phyloP scores from a whole-genome alignment of 2,113 vertebrate species.

The Centrocercus urophasianus region DNA sequence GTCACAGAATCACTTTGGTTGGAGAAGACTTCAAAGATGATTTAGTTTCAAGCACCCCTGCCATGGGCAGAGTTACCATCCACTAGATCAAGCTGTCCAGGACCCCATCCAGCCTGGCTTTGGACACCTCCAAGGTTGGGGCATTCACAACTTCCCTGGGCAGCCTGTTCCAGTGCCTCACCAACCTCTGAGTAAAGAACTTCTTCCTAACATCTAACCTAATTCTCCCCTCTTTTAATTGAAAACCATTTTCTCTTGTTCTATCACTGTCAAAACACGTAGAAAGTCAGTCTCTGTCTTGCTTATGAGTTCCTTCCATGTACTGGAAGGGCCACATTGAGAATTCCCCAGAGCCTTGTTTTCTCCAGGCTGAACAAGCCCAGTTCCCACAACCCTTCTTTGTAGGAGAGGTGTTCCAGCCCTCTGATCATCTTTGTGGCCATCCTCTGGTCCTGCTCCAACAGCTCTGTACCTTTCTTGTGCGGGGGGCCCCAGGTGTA shows the following conservation, averaged over 20 bases:
- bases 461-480: neutral
- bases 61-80: neutral
- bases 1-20: neutral
- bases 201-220: too few species aligned
- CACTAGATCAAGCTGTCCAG: neutral
- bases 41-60: neutral
- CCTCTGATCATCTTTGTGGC: neutral
- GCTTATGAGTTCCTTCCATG: neutral
- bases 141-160: neutral
- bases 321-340: neutral
- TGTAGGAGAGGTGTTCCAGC: neutral
- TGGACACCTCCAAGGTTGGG: neutral
- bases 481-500: neutral
- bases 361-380: neutral
- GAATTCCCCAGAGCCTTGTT: neutral
- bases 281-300: neutral
- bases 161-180: neutral
- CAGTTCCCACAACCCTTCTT: neutral
- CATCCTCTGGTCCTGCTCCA: neutral
- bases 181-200: neutral
- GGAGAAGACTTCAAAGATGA: neutral
- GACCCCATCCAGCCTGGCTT: neutral
- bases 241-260: neutral
- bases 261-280: neutral
- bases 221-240: neutral